Evolutionary conservation across 2,113 vertebrate genomes (phyloP).

Genomic region (Nothocercus nigrocapillus): DNA sequence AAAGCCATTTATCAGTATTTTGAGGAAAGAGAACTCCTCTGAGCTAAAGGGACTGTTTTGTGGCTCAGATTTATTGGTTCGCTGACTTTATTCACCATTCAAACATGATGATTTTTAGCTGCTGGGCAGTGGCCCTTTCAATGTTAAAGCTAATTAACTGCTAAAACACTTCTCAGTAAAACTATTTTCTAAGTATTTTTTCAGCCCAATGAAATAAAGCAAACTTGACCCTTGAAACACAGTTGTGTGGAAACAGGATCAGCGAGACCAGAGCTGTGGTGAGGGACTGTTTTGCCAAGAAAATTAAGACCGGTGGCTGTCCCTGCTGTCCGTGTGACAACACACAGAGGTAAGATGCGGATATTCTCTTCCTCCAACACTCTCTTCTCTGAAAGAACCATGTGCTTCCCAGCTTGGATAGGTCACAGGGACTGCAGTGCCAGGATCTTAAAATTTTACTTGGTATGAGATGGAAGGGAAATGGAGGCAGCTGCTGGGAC

Average conservation of each 20-base stretch:
- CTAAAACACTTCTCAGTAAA: conserved; percentile 14
- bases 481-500: accelerated
- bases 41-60: conserved; percentile 49
- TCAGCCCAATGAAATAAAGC: not conserved
- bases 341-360: not conserved
- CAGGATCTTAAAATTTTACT: not conserved
- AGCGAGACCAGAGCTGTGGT: not conserved
- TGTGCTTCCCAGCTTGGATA: accelerated
- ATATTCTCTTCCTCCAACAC: not conserved
- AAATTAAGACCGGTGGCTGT: not conserved
- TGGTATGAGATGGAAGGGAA: not conserved
- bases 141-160: conserved; percentile 60
- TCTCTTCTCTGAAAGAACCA: not conserved
- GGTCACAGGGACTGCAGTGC: not conserved
- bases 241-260: not conserved
- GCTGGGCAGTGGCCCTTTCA: conserved; percentile 56
- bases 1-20: conserved; percentile 48
- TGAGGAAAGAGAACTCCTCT: conserved; percentile 13
- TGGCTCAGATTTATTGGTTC: conserved; percentile 65
- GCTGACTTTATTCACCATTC: conserved; percentile 61
- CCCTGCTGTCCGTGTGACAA: accelerated
- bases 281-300: not conserved
- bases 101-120: conserved; percentile 60
- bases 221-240: not conserved
- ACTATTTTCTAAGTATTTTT: conserved; percentile 4